A percentile compares a stretch with the other conserved stretches of the same genome.
phyloP scores from a whole-genome alignment of 2,888 invertebrate genomes.

The Sepioteuthis lessoniana region DNA sequence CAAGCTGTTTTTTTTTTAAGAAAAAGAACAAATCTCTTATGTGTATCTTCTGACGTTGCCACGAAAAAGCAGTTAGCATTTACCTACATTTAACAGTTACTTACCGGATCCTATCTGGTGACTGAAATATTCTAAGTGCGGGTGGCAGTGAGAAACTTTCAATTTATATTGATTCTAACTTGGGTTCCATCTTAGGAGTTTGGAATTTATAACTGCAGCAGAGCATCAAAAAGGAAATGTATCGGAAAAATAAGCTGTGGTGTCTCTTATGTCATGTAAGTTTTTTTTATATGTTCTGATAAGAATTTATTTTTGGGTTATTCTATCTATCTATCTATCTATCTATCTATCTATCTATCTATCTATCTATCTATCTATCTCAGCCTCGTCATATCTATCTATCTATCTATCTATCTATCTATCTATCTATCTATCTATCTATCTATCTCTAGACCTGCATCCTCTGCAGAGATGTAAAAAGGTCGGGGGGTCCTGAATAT shows the following conservation, averaged over 20 bases:
- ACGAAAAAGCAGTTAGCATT: not conserved
- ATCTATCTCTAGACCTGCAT: no score
- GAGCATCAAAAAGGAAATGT: not conserved
- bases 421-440: no score
- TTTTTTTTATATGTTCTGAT: not conserved
- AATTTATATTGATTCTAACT: slow-evolving; percentile 7
- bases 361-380: no score
- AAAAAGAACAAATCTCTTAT: not conserved
- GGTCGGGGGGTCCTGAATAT: no score
- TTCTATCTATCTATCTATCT: no score
- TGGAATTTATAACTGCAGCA: not conserved
- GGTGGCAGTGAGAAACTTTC: not conserved
- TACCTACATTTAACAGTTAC: slow-evolving; percentile 18
- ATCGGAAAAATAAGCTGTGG: not conserved
- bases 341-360: no score
- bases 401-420: no score
- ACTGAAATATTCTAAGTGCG: not conserved
- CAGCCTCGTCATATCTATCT: no score
- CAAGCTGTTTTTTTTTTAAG: not conserved
- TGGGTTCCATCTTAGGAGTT: not conserved
- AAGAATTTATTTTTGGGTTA: no score
- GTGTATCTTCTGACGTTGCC: not conserved
- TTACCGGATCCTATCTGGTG: not conserved
- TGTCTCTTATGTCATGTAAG: not conserved
- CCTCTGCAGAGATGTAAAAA: no score